Conservation (phyloP, 2,888 invertebrate species). For the Hylaea fasciaria region DNA sequence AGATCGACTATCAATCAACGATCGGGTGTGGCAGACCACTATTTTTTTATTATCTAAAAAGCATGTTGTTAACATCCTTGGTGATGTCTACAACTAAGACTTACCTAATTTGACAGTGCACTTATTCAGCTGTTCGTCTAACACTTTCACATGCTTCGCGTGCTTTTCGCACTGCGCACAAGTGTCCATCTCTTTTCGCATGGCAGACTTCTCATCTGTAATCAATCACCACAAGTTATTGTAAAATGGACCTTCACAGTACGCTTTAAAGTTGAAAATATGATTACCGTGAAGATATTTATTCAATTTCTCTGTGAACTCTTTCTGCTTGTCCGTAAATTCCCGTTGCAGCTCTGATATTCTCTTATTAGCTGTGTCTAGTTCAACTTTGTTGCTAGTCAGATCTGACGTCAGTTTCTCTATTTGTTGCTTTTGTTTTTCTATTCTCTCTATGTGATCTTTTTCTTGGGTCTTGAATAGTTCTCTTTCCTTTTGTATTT, state of each 20-base stretch:
- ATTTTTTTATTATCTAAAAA: neutral
- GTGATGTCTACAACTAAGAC: conserved; percentile 15
- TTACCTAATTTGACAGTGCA: conserved; percentile 71
- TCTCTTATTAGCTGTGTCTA: conserved; percentile 82
- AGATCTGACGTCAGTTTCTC: conserved; percentile 79
- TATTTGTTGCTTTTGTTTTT: conserved; percentile 81
- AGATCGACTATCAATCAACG: too few relatives aligned
- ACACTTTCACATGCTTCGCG: conserved; percentile 64
- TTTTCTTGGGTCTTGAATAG: conserved; percentile 69
- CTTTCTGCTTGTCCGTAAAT: conserved; percentile 82
- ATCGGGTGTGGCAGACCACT: too few relatives aligned
- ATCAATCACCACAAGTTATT: conserved; percentile 20
- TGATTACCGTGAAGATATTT: conserved; percentile 70
- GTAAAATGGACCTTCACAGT: conserved; percentile 11
- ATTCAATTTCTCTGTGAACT: conserved; percentile 74
- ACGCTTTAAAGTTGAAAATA: neutral
- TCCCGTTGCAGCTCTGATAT: conserved; percentile 83
- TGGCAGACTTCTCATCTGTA: conserved; percentile 74
- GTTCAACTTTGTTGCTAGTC: conserved; percentile 77
- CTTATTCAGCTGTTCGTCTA: conserved; percentile 74
- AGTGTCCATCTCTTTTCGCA: conserved; percentile 73
- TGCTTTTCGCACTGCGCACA: conserved; percentile 75
- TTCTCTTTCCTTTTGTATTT: conserved; percentile 71
- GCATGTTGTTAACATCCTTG: neutral
- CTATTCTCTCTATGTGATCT: conserved; percentile 77